Base-by-base conservation (phyloP, 2,113 vertebrate species). In the Serilophus lunatus region DNA sequence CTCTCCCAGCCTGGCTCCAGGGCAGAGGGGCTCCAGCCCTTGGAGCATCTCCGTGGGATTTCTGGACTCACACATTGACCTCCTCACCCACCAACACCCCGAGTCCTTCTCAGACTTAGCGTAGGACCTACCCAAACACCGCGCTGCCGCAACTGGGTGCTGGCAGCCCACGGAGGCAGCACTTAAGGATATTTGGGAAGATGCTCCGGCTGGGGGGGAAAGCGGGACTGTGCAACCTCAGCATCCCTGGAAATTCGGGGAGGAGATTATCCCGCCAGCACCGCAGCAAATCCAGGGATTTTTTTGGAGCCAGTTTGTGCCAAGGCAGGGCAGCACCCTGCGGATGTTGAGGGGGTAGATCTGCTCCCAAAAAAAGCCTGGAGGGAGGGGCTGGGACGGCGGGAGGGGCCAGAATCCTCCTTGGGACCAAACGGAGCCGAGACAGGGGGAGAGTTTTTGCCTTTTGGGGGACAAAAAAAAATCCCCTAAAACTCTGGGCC, bases 341-440 rank as follows among this genome's bases (percentile, higher is more conserved):
- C 0, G 3, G 61, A 4, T 3, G 1, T 0, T 4, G 42, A 54
- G 5, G 60, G 5, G n/a, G n/a, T 20, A 40, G 28, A 31, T 53
- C 20, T 16, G 26, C 63, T 31, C 54, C 82, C 78, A 20, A 36
- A 83, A 59, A 18, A 2, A 8, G 12, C 9, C 49, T 7, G 1
- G 24, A 26, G 47, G 75, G 51, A 54, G 40, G 54, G 47, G 23
- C 72, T 0, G 3, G 1, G 17, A 72, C 59, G 54, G 36, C 0
- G 1, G 40, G 26, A 17, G 18, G 2, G 16, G 18, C 44, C 12
- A 57, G 61, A 31, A 71, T 23, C 13, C 5, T 0, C 68, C 0
- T 1, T 18, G 1, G 6, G 7, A 0, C 33, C 1, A 2, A 16
- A 3, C 7, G 0, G 10, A 69, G 83, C 35, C 2, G 8, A 15